Percentiles rank a stretch among this genome's conserved stretches.
Conservation (phyloP, 2,888 invertebrate genomes). For the Nebria brevicollis region DNA sequence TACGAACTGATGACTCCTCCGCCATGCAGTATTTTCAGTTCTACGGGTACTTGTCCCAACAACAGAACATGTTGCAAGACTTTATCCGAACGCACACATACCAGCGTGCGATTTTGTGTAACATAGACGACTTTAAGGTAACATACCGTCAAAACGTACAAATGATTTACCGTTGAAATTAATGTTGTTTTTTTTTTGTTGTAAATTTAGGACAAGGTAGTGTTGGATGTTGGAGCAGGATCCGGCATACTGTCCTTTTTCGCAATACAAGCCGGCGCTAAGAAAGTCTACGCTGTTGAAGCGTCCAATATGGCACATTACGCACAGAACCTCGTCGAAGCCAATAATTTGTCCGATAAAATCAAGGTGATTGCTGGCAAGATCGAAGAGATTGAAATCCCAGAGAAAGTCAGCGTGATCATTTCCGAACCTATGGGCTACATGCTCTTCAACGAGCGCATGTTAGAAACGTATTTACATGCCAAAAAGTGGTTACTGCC, state of each 20-base stretch:
- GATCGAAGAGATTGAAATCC: constrained; percentile 96
- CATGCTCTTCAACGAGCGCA: constrained; percentile 98
- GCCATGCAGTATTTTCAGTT: constrained; percentile 99
- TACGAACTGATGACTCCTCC: constrained; percentile 97
- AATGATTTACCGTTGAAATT: background rate
- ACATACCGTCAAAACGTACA: too few relatives aligned
- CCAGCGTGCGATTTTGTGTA: constrained; percentile 95
- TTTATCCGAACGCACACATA: constrained; percentile 98
- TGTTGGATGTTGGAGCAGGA: constrained; percentile 98
- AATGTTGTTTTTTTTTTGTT: background rate
- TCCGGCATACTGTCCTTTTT: constrained; percentile 99
- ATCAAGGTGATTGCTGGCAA: constrained; percentile 96
- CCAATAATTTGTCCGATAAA: constrained; percentile 88
- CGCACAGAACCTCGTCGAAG: constrained; percentile 88
- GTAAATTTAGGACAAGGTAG: constrained; percentile 77
- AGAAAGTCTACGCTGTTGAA: constrained; percentile 98
- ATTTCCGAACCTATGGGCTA: constrained; percentile 99
- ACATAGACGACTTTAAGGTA: constrained; percentile 86
- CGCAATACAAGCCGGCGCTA: constrained; percentile 96
- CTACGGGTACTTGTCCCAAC: constrained; percentile 98
- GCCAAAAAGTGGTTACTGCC: constrained; percentile 97
- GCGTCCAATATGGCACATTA: constrained; percentile 99
- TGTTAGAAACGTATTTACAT: constrained; percentile 98
- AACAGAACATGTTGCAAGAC: constrained; percentile 99
- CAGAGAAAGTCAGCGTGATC: constrained; percentile 95